Percentiles rank a stretch among this genome's conserved stretches.
Conservation (phyloP, 2,888 invertebrate species). For the Spisula solida region DNA sequence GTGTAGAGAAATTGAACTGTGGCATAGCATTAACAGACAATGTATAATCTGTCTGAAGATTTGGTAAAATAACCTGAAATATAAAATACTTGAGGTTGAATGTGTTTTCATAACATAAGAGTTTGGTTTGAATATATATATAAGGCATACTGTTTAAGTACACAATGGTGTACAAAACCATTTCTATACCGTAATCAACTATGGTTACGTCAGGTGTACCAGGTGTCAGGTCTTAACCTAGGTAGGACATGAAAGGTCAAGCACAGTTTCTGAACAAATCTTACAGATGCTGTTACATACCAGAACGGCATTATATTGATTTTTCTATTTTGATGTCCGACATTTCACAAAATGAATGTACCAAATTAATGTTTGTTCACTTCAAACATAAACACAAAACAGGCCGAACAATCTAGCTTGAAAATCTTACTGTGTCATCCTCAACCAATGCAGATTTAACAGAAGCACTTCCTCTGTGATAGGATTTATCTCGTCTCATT, state of each 20-base stretch:
- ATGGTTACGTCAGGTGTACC: too few relatives aligned
- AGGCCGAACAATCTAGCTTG: background rate
- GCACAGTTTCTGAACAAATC: too few relatives aligned
- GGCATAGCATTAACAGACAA: slow-evolving; percentile 90
- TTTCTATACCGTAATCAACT: too few relatives aligned
- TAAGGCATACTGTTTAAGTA: background rate
- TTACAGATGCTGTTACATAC: too few relatives aligned
- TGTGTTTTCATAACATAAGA: background rate
- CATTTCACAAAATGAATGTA: too few relatives aligned
- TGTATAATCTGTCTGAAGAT: slow-evolving; percentile 87
- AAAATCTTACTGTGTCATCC: slow-evolving; percentile 67
- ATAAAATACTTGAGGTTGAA: background rate
- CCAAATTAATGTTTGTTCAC: too few relatives aligned
- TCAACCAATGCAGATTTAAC: slow-evolving; percentile 63
- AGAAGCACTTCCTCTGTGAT: slow-evolving; percentile 67
- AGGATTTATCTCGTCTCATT: slow-evolving; percentile 79
- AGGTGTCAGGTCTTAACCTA: too few relatives aligned
- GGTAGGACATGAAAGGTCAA: too few relatives aligned
- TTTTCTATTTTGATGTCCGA: too few relatives aligned
- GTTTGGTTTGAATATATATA: background rate
- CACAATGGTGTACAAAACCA: too few relatives aligned
- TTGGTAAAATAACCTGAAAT: slow-evolving; percentile 78
- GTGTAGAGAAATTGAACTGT: slow-evolving; percentile 88
- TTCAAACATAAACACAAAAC: too few relatives aligned
- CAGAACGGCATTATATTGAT: too few relatives aligned